These are phyloP conservation scores for Ephestia elutella DNA, from an alignment of 1,140 invertebrate species.

Conservation along the genomic window DNA sequence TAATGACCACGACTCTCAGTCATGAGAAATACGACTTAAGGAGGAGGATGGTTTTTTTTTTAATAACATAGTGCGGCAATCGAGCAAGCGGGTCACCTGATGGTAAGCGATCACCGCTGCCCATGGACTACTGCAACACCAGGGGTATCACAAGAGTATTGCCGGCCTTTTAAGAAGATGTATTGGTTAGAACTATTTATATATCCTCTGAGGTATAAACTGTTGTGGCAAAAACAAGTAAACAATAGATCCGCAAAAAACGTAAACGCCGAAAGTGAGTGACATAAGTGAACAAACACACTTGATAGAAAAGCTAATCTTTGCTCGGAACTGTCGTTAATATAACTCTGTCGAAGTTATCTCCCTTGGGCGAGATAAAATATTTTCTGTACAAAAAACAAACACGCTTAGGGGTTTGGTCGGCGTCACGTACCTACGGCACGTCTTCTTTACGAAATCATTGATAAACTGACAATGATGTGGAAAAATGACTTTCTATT, in stretches of 20 bases:
- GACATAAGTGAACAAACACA: conserved; percentile 35
- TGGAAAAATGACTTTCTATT: background rate
- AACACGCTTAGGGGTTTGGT: conserved; percentile 27
- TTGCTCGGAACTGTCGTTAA: conserved; percentile 53
- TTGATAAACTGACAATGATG: background rate
- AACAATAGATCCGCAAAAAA: conserved; percentile 12
- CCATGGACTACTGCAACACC: no score
- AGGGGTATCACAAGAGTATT: no score
- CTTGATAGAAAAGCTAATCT: conserved; percentile 46
- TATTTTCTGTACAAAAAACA: conserved; percentile 42
- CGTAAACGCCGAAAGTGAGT: conserved; percentile 21
- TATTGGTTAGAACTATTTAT: no score
- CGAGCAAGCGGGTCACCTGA: no score
- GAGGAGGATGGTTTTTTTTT: no score
- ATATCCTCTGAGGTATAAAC: no score
- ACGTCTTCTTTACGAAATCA: background rate
- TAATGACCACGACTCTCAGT: no score
- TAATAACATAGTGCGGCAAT: no score
- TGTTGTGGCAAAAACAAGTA: background rate
- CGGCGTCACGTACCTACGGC: background rate
- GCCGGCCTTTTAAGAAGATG: no score
- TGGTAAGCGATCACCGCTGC: no score
- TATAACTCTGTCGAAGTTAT: conserved; percentile 50
- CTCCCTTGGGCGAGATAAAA: conserved; percentile 51
- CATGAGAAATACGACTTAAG: no score